phyloP scores from a whole-genome alignment of 2,113 vertebrate genomes.

The Grus americana region DNA sequence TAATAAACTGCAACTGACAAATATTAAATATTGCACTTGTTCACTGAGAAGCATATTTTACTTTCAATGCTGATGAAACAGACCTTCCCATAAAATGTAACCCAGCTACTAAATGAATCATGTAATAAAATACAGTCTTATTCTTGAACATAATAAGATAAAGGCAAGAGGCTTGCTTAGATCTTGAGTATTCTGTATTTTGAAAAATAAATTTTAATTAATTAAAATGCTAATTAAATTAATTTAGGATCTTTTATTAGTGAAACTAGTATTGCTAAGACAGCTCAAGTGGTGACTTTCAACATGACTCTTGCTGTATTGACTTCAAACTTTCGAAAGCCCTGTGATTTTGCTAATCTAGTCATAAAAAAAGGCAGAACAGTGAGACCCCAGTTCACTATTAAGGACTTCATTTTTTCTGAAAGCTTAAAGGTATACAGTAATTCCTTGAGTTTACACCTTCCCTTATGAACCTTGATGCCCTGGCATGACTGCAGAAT shows the following conservation, averaged over 20 bases:
- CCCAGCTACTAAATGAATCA: not conserved
- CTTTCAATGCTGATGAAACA: not conserved
- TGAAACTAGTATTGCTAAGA: not conserved
- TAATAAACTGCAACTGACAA: not conserved
- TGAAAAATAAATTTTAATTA: not conserved
- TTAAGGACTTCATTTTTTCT: not conserved
- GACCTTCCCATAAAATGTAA: not conserved
- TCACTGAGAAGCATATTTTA: not conserved
- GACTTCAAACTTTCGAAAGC: not conserved
- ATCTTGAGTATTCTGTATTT: not conserved
- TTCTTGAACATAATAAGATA: not conserved
- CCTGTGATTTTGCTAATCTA: not conserved
- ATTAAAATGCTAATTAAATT: not conserved
- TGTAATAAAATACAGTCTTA: not conserved
- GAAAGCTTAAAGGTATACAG: not conserved
- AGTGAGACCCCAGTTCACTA: not conserved
- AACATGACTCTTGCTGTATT: not conserved
- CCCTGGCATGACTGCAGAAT: not conserved
- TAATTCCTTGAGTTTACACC: not conserved
- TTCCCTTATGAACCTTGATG: not conserved
- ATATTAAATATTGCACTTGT: not conserved
- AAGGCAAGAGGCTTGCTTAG: not conserved
- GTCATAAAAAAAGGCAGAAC: not conserved
- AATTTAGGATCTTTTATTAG: not conserved
- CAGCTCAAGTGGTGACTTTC: not conserved